Percentiles rank a stretch among this genome's conserved stretches.
phyloP scores from a whole-genome alignment of 2,888 invertebrate species.

The Drosophila helvetica region DNA sequence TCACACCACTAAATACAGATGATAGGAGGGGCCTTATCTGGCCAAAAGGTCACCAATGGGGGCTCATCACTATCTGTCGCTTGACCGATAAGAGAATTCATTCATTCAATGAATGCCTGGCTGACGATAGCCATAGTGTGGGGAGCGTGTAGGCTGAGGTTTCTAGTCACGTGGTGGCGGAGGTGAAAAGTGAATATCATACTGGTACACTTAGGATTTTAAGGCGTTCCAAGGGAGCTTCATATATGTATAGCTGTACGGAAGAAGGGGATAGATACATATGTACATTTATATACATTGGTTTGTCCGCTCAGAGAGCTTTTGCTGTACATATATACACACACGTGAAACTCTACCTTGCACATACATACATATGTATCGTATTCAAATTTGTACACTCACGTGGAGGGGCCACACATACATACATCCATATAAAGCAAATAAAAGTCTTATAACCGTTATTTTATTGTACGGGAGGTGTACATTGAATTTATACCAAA shows the following conservation, averaged over 20 bases:
- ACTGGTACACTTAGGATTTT: not conserved
- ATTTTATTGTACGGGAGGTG: not conserved
- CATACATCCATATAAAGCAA: not conserved
- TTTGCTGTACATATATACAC: not conserved
- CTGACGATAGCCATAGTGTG: not conserved
- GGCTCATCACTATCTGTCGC: constrained; percentile 23
- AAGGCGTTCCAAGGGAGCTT: not conserved
- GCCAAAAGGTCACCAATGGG: constrained; percentile 12
- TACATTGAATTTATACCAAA: not conserved
- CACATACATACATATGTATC: too few relatives aligned
- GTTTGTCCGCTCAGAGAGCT: too few relatives aligned
- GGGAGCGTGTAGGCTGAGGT: not conserved
- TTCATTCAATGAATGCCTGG: constrained; percentile 31
- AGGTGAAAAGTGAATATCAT: constrained; percentile 19
- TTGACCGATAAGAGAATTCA: constrained; percentile 36
- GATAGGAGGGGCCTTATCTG: constrained; percentile 24
- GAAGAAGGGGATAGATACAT: too few relatives aligned
- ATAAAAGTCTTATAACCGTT: constrained; percentile 17
- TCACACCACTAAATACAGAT: constrained; percentile 37
- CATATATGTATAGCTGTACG: too few relatives aligned
- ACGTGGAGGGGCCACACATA: constrained; percentile 8
- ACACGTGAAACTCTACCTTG: not conserved
- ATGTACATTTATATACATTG: too few relatives aligned
- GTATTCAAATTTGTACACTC: constrained; percentile 9
- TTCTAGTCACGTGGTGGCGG: constrained; percentile 35